These are phyloP conservation scores for Rhinolophus sinicus DNA, from an alignment of 2,113 vertebrate genomes.

Conservation along the genomic window DNA sequence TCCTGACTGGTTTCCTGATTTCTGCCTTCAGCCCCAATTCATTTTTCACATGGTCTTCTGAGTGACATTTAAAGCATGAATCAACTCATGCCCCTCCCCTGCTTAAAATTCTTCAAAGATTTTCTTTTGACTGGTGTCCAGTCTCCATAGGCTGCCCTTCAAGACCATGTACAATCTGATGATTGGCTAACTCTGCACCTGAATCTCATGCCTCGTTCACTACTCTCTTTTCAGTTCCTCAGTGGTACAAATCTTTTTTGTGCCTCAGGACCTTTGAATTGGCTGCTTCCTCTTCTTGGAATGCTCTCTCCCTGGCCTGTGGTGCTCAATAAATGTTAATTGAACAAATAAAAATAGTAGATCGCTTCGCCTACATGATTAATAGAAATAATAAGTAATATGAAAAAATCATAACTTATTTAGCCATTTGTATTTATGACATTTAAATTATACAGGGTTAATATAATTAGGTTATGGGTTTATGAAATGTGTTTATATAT, in stretches of 20 bases:
- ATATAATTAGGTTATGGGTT: not conserved
- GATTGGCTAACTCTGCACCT: not conserved
- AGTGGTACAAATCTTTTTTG: not conserved
- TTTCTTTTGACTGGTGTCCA: constrained; percentile 17
- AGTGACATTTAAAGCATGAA: not conserved
- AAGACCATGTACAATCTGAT: not conserved
- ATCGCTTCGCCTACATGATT: not conserved
- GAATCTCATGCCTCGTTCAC: not conserved
- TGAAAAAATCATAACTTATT: not conserved
- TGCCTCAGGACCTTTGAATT: not conserved
- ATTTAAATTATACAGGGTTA: not conserved
- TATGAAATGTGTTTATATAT: not conserved
- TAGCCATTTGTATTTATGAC: constrained; percentile 34
- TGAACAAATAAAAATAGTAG: not conserved
- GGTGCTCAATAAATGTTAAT: not conserved
- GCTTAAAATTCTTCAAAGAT: constrained; percentile 15
- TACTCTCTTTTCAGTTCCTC: not conserved
- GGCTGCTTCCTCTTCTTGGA: not conserved
- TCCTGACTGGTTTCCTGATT: not conserved
- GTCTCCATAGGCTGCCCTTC: not conserved
- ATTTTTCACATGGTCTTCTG: not conserved
- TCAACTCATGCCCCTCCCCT: not conserved
- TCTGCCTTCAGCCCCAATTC: not conserved
- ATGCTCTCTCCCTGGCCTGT: not conserved
- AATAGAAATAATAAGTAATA: not conserved